These are phyloP conservation scores for Rhodinocichla rosea DNA, from an alignment of 2,113 vertebrate genomes.

Conservation along the genomic window DNA sequence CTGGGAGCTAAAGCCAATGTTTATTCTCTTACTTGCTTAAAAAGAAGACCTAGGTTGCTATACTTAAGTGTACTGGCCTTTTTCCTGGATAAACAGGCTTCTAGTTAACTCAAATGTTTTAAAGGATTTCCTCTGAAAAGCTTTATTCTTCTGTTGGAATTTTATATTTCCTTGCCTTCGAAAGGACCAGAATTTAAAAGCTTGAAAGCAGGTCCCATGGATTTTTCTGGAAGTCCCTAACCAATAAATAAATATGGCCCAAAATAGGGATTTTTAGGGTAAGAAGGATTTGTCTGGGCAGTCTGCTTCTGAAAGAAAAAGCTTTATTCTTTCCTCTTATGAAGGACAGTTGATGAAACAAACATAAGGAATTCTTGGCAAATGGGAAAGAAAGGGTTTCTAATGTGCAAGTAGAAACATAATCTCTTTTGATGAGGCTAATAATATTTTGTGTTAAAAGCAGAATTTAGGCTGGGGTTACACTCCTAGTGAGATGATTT, in stretches of 20 bases:
- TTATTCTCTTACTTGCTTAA: background rate
- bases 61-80: background rate
- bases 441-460: background rate
- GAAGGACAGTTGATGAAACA: background rate
- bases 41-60: background rate
- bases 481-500: background rate
- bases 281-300: background rate
- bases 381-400: background rate
- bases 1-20: background rate
- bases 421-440: background rate
- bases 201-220: background rate
- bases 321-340: background rate
- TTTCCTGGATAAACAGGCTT: background rate
- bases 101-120: background rate
- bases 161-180: background rate
- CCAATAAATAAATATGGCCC: background rate
- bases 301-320: background rate
- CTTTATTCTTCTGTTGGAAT: background rate
- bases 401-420: background rate
- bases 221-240: conserved; percentile 5
- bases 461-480: background rate
- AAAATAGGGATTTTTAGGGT: background rate
- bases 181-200: background rate
- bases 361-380: background rate
- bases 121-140: background rate